Evolutionary conservation across 92 coral and sea anemone species (phyloP).

Genomic region (Paramuricea clavata): DNA sequence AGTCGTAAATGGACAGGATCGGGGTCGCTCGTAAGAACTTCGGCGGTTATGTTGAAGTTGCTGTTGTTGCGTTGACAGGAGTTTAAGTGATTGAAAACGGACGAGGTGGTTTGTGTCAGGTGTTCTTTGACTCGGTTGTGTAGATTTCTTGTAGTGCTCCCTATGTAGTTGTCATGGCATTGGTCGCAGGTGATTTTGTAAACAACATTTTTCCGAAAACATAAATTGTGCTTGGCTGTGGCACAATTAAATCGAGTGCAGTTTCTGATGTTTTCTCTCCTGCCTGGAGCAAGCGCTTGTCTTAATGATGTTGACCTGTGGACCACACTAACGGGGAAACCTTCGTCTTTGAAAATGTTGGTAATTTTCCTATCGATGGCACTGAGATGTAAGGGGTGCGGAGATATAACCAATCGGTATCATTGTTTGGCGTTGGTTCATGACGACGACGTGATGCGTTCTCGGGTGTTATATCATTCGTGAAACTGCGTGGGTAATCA

Average conservation of each 20-base stretch:
- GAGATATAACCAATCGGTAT: not conserved
- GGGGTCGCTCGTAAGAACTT: not conserved
- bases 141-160: not conserved
- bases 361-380: not conserved
- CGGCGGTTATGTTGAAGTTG: too few species aligned
- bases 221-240: not conserved
- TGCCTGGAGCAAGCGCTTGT: not conserved
- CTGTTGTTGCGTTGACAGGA: too few species aligned
- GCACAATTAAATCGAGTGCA: not conserved
- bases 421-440: too few species aligned
- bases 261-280: not conserved
- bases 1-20: conserved; percentile 14
- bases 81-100: not conserved
- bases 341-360: not conserved
- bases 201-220: not conserved
- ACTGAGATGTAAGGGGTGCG: not conserved
- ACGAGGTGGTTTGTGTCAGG: not conserved
- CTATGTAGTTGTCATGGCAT: not conserved
- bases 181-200: not conserved
- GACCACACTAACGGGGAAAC: not conserved
- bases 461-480: too few species aligned
- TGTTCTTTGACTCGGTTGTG: conserved; percentile 1
- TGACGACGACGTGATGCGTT: too few species aligned
- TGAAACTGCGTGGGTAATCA: too few species aligned
- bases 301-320: not conserved